phyloP scores from a whole-genome alignment of 2,888 invertebrate genomes.

The Noctua fimbriata region DNA sequence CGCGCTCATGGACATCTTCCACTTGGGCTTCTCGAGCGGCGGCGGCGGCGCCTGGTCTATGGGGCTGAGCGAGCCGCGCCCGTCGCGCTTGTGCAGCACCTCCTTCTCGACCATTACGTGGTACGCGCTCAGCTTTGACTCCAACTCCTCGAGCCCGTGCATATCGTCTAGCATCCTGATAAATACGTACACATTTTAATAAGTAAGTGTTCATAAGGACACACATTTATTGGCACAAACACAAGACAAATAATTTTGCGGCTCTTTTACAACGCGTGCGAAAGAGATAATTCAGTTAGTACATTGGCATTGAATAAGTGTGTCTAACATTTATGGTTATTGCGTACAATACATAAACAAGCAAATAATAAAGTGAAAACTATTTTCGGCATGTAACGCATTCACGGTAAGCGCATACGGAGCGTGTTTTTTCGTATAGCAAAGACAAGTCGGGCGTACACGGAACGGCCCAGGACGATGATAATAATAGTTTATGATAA shows the following conservation, averaged over 20 bases:
- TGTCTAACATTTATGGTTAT: constrained; percentile 47
- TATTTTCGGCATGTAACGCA: constrained; percentile 31
- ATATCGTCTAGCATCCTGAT: constrained; percentile 92
- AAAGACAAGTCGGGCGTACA: constrained; percentile 3
- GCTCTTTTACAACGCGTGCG: constrained; percentile 18
- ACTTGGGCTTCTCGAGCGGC: constrained; percentile 90
- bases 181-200: constrained; percentile 65
- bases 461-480: constrained; percentile 7
- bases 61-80: constrained; percentile 82
- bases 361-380: constrained; percentile 35
- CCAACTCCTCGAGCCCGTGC: constrained; percentile 94
- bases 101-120: constrained; percentile 94
- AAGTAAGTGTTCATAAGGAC: constrained; percentile 48
- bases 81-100: constrained; percentile 87
- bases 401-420: constrained; percentile 22
- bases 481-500: constrained; percentile 1
- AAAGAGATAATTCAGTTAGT: constrained; percentile 42
- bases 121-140: constrained; percentile 94
- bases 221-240: constrained; percentile 37
- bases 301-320: constrained; percentile 8
- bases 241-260: constrained; percentile 32
- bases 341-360: constrained; percentile 50
- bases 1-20: constrained; percentile 93
- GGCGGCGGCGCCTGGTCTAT: constrained; percentile 87
- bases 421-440: constrained; percentile 10